Evolutionary conservation across 2,888 invertebrate genomes (phyloP), one percentile per base, ranked within the genome.

Genomic region (Lasioglossum figueresi): DNA sequence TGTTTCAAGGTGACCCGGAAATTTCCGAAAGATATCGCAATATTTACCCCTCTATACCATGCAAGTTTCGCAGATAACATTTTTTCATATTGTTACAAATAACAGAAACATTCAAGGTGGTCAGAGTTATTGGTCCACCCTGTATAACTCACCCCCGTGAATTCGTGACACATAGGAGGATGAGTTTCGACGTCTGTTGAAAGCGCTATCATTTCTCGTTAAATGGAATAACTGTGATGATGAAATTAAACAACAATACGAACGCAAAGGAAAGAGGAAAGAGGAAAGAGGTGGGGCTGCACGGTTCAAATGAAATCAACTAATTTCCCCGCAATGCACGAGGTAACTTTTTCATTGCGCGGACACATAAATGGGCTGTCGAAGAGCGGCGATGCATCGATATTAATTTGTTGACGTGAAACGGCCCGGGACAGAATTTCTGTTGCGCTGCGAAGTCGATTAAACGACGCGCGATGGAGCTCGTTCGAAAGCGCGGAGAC

Each of bases 341-440:
- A 6, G 63, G 63, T 63, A 31, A 31, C 16, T 31, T 31, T 63
- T 63, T 63, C 63, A 63, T 34, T 34, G 63, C 5, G 16, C 63
- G 6, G 19, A 1, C 59, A 14, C 59, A 5, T 27, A 59, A 59
- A 27, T 59, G 27, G 23, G 59, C 4, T 59, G 37, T 68, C 37
- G 68, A 6, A 34, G 37, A 10, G 23, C 68, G 23, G 12, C 34
- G 37, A 23, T 19, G 68, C 37, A 23, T 68, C 37, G 68, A 68
- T 34, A 68, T 68, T 68, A 68, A 68, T 68, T 68, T 68, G 68
- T 34, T 37, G 68, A 27, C 27, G 27, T 14, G 59, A 27, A 59
- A 27, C 34, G 37, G 37, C 37, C 19, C 68, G 63, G 31, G 27
- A 63, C 37, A 23, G 37, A 23, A 68, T 10, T 68, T 68, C 37